These are phyloP conservation scores for Agraylea sexmaculata DNA, from an alignment of 1,140 invertebrate genomes.

Conservation along the genomic window DNA sequence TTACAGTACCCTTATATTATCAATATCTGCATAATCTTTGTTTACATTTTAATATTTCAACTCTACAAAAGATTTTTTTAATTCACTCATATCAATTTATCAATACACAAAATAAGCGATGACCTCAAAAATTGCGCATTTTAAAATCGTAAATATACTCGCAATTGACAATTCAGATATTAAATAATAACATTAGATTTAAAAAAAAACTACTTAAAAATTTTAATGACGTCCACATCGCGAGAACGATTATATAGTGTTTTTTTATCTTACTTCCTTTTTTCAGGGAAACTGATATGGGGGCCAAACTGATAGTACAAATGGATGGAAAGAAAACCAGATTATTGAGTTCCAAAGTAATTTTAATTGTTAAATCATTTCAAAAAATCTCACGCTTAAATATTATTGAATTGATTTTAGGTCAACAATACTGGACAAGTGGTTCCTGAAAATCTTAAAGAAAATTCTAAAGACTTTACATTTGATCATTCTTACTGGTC, in stretches of 20 bases:
- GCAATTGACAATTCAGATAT: constrained; percentile 8
- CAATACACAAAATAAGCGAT: too few relatives aligned
- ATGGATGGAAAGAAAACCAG: constrained; percentile 81
- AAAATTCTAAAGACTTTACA: constrained; percentile 77
- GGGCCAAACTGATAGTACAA: constrained; percentile 70
- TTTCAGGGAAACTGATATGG: constrained; percentile 73
- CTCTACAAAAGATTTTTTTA: constrained; percentile 17
- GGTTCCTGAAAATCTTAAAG: constrained; percentile 21
- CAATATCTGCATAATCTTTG: constrained; percentile 21
- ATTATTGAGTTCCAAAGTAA: constrained; percentile 68
- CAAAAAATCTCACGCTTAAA: background rate
- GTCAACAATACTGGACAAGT: too few relatives aligned
- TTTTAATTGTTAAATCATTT: constrained; percentile 13
- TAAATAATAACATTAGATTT: constrained; percentile 17
- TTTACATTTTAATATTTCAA: constrained; percentile 23
- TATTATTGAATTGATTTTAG: too few relatives aligned
- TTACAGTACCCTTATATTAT: constrained; percentile 26
- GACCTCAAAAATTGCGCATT: constrained; percentile 2
- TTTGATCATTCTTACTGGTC: constrained; percentile 93
- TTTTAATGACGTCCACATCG: constrained; percentile 6
- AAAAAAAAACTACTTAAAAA: constrained; percentile 11
- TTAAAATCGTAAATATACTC: constrained; percentile 4
- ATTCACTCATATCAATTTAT: constrained; percentile 7
- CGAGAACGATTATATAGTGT: constrained; percentile 8
- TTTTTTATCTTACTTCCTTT: constrained; percentile 21